These are phyloP conservation scores for Fragum fragum DNA, from an alignment of 2,888 invertebrate species.

Conservation along the genomic window DNA sequence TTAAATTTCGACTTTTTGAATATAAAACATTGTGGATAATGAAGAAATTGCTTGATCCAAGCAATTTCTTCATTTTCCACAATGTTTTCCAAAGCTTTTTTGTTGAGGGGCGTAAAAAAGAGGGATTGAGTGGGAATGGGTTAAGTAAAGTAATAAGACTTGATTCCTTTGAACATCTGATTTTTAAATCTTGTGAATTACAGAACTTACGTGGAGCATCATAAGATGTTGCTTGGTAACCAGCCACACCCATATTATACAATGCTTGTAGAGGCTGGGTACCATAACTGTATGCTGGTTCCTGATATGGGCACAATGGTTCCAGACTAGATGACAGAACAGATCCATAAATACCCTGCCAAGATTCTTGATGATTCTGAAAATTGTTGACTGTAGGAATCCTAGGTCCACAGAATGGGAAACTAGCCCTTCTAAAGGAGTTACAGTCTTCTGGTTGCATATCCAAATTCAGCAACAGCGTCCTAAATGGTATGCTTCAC, in stretches of 20 bases:
- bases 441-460: slow-evolving; percentile 19
- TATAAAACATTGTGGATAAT: too few relatives aligned
- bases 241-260: slow-evolving; percentile 32
- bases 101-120: too few relatives aligned
- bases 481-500: too few relatives aligned
- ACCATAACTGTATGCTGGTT: slow-evolving; percentile 12
- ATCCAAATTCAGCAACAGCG: background rate
- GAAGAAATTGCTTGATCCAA: too few relatives aligned
- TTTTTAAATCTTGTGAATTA: too few relatives aligned
- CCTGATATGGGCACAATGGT: background rate
- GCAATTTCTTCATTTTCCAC: too few relatives aligned
- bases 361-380: slow-evolving; percentile 40
- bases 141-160: too few relatives aligned
- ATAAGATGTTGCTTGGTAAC: slow-evolving; percentile 34
- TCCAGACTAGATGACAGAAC: slow-evolving; percentile 51
- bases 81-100: too few relatives aligned
- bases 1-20: too few relatives aligned
- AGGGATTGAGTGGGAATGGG: too few relatives aligned
- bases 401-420: slow-evolving; percentile 54
- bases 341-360: slow-evolving; percentile 62
- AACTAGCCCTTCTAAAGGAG: slow-evolving; percentile 51
- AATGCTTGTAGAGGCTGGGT: slow-evolving; percentile 33
- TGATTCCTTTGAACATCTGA: too few relatives aligned
- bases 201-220: slow-evolving; percentile 19
- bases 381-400: slow-evolving; percentile 33